These are phyloP conservation scores for Dasypogon diadema DNA, from an alignment of 2,888 invertebrate genomes.

Conservation along the genomic window DNA sequence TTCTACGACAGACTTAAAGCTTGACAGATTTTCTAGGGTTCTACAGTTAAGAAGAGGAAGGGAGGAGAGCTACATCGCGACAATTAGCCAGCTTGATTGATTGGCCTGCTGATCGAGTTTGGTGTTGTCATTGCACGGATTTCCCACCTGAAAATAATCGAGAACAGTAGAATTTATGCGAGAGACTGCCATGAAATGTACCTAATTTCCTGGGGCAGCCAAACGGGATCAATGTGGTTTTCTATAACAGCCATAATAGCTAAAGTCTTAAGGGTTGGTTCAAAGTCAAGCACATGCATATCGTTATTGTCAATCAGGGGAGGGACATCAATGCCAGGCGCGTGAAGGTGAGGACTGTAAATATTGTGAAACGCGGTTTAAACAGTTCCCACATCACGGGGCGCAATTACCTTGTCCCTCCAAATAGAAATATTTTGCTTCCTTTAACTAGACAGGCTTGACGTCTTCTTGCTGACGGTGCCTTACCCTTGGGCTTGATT, in stretches of 20 bases:
- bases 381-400: not conserved
- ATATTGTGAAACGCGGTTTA: not conserved
- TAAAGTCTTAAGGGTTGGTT: conserved; percentile 80
- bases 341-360: conserved; percentile 48
- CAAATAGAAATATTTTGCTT: conserved; percentile 84
- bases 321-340: conserved; percentile 14
- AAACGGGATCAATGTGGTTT: conserved; percentile 74
- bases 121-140: conserved; percentile 78
- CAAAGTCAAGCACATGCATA: conserved; percentile 84
- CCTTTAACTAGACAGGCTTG: conserved; percentile 85
- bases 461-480: conserved; percentile 77
- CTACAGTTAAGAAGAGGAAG: not conserved
- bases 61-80: not conserved
- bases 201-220: conserved; percentile 76
- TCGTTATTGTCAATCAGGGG: conserved; percentile 83
- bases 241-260: conserved; percentile 77
- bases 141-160: conserved; percentile 75
- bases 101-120: conserved; percentile 75
- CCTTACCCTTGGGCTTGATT: conserved; percentile 72
- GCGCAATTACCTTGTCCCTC: conserved; percentile 84
- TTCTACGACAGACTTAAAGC: not conserved
- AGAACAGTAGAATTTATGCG: no score
- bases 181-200: conserved; percentile 61
- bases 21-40: not conserved
- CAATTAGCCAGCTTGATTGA: conserved; percentile 64